These are phyloP conservation scores for Spea multiplicata DNA, from an alignment of 2,113 vertebrate species.

Conservation along the genomic window DNA sequence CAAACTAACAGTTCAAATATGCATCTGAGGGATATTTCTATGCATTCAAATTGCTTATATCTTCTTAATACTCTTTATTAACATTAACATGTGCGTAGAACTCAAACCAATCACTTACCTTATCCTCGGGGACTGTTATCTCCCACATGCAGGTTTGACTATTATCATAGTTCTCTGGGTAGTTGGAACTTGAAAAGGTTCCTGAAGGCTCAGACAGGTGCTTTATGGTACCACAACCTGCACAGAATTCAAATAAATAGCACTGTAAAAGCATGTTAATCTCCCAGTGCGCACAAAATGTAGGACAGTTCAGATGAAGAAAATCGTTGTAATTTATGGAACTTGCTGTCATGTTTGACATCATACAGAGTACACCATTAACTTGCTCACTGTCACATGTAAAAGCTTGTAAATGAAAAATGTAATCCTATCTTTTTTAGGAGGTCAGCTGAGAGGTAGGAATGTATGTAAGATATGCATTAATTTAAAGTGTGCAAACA, in stretches of 20 bases:
- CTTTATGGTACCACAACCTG: conserved; percentile 58
- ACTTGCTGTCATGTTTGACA: neutral
- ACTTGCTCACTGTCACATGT: neutral
- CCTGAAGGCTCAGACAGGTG: conserved; percentile 61
- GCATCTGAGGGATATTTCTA: no score
- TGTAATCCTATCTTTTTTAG: neutral
- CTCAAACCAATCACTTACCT: conserved; percentile 55
- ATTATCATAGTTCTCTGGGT: conserved; percentile 65
- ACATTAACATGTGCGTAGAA: no score
- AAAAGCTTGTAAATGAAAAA: neutral
- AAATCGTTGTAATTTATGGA: neutral
- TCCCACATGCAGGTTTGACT: conserved; percentile 66
- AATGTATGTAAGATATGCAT: no score
- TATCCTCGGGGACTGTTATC: conserved; percentile 66
- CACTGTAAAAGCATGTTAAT: neutral
- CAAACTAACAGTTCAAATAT: no score
- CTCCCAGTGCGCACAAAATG: neutral
- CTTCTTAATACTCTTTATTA: no score
- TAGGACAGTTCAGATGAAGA: neutral
- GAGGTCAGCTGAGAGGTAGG: no score
- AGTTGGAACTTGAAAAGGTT: conserved; percentile 66
- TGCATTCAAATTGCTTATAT: no score
- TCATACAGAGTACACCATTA: neutral
- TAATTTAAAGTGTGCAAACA: no score
- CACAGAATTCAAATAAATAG: neutral